Conservation (phyloP, 2,113 vertebrate species). For the Aramus guarauna region DNA sequence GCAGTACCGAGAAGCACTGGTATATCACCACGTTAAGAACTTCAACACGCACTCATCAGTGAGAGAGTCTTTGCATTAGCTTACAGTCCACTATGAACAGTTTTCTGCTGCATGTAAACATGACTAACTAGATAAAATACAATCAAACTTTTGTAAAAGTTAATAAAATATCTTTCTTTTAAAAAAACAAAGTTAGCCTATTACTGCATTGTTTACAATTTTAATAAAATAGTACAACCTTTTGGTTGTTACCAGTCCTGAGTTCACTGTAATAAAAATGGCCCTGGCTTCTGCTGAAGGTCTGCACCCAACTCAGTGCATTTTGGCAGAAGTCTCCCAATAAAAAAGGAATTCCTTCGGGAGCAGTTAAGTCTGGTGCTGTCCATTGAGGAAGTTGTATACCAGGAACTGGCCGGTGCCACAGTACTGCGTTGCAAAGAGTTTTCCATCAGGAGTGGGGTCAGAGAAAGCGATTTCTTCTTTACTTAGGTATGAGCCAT, state of each 20-base stretch:
- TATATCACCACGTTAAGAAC: constrained; percentile 69
- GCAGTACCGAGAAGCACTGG: constrained; percentile 43
- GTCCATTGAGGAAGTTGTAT: constrained; percentile 96
- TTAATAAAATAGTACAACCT: constrained; percentile 81
- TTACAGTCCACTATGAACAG: constrained; percentile 84
- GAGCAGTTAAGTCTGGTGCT: constrained; percentile 62
- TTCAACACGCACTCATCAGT: constrained; percentile 71
- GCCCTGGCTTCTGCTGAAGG: constrained; percentile 73
- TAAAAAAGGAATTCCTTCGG: background rate
- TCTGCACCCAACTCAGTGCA: background rate
- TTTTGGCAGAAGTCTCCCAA: constrained; percentile 39
- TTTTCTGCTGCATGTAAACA: constrained; percentile 84
- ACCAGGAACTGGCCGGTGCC: constrained; percentile 96
- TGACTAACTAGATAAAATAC: constrained; percentile 85
- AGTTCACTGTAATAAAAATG: constrained; percentile 76
- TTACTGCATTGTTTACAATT: constrained; percentile 81
- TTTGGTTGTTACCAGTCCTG: constrained; percentile 79
- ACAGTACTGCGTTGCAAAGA: constrained; percentile 95
- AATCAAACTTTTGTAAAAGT: constrained; percentile 80
- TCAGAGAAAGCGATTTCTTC: constrained; percentile 99
- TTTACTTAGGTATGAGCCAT: constrained; percentile 95
- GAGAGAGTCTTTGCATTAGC: constrained; percentile 76
- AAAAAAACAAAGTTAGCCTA: constrained; percentile 78
- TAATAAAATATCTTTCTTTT: constrained; percentile 82
- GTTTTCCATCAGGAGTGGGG: constrained; percentile 96